A percentile compares a stretch with the other conserved stretches of the same genome.
Conservation (phyloP, 2,113 vertebrate species). For the Cricetomys ansorgei region DNA sequence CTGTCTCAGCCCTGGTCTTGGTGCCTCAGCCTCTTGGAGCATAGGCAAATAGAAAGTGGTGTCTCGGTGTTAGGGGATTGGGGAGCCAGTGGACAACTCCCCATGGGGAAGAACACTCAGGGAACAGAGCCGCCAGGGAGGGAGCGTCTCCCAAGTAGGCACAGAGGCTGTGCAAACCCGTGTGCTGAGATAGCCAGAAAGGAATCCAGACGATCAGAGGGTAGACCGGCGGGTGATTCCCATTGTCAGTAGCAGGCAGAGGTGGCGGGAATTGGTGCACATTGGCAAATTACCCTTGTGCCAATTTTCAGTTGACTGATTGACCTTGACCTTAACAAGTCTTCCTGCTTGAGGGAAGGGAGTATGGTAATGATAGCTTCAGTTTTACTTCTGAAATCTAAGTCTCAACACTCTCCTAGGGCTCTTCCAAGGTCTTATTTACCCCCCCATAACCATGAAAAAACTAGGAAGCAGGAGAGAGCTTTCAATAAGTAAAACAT, state of each 20-base stretch:
- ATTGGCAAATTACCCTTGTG: background rate
- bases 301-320: background rate
- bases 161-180: background rate
- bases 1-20: background rate
- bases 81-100: background rate
- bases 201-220: background rate
- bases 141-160: background rate
- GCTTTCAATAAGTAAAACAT: background rate
- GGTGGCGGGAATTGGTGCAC: background rate
- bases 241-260: background rate
- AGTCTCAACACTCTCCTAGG: background rate
- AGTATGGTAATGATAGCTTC: background rate
- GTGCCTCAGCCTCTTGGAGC: background rate
- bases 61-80: background rate
- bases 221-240: background rate
- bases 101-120: background rate
- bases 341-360: background rate
- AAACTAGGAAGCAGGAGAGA: background rate
- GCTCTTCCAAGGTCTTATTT: background rate
- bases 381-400: slow-evolving; percentile 6
- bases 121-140: background rate
- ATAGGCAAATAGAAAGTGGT: background rate
- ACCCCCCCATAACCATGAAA: background rate
- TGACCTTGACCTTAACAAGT: background rate
- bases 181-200: background rate